phyloP scores from a whole-genome alignment of 1,140 invertebrate genomes.

The Leptinotarsa lineolata region DNA sequence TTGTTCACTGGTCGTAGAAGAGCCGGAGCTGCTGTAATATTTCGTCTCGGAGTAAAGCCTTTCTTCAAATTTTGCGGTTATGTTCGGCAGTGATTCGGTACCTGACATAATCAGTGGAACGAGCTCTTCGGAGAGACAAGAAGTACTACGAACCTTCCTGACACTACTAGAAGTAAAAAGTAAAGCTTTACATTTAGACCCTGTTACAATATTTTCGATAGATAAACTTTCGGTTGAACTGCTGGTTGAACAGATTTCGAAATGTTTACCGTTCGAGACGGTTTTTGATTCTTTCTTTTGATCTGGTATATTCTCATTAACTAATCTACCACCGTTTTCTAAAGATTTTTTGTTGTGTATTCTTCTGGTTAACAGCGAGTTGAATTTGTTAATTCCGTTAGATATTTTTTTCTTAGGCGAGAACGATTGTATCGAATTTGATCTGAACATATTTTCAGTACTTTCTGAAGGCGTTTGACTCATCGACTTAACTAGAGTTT shows the following conservation, averaged over 20 bases:
- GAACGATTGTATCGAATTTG: constrained; percentile 44
- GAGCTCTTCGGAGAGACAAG: constrained; percentile 61
- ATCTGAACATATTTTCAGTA: constrained; percentile 36
- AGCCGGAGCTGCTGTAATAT: constrained; percentile 63
- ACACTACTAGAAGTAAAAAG: constrained; percentile 42
- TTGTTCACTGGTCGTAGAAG: constrained; percentile 72
- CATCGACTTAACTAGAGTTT: constrained; percentile 38
- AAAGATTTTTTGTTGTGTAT: background rate
- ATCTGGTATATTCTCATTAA: constrained; percentile 8
- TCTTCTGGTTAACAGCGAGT: constrained; percentile 33
- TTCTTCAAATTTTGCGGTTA: constrained; percentile 59
- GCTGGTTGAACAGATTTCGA: constrained; percentile 42
- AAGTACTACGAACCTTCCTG: constrained; percentile 66
- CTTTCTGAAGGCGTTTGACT: constrained; percentile 36
- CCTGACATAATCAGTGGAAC: constrained; percentile 36
- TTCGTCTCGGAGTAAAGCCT: constrained; percentile 35
- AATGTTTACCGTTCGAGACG: constrained; percentile 14
- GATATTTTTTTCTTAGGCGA: constrained; percentile 35
- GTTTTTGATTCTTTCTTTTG: constrained; percentile 32
- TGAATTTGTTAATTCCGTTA: constrained; percentile 37
- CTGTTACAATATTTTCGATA: constrained; percentile 32
- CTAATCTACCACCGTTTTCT: background rate
- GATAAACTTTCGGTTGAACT: constrained; percentile 42
- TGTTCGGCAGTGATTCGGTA: constrained; percentile 67
- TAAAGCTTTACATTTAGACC: constrained; percentile 26